These are phyloP conservation scores for Galeruca laticollis DNA, from an alignment of 2,888 invertebrate species.

Conservation along the genomic window DNA sequence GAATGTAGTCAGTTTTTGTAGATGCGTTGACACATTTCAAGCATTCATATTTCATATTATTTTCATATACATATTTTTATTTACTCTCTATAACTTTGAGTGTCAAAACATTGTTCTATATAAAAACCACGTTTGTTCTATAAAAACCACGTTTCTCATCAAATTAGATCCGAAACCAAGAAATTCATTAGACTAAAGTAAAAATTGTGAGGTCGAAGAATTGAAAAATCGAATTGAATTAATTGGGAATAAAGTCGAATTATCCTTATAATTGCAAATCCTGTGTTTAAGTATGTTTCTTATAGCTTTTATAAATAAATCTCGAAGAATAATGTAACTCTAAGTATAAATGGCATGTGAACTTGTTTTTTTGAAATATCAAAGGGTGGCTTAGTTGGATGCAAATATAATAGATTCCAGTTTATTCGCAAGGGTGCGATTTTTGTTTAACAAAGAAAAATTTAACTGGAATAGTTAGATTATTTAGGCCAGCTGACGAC, in stretches of 20 bases:
- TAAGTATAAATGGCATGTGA: background rate
- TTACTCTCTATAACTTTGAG: too few species aligned
- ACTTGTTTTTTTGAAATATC: background rate
- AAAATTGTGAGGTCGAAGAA: too few species aligned
- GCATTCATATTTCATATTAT: too few species aligned
- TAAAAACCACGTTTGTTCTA: too few species aligned
- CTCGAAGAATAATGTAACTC: background rate
- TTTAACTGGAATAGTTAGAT: background rate
- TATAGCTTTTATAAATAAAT: background rate
- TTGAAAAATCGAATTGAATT: too few species aligned
- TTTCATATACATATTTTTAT: too few species aligned
- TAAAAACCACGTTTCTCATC: too few species aligned
- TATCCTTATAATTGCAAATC: background rate
- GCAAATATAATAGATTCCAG: background rate
- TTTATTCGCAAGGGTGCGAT: background rate
- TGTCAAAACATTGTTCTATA: too few species aligned
- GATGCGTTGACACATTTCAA: too few species aligned
- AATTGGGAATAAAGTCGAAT: background rate
- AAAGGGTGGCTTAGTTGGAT: background rate
- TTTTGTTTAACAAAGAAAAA: background rate
- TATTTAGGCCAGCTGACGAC: background rate
- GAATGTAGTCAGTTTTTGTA: too few species aligned
- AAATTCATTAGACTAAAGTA: too few species aligned
- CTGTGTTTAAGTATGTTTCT: background rate
- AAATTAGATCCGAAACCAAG: too few species aligned